Percentiles rank a stretch among this genome's conserved stretches.
These are phyloP conservation scores for Scatophagus argus DNA, from an alignment of 2,113 vertebrate genomes.

Conservation along the genomic window DNA sequence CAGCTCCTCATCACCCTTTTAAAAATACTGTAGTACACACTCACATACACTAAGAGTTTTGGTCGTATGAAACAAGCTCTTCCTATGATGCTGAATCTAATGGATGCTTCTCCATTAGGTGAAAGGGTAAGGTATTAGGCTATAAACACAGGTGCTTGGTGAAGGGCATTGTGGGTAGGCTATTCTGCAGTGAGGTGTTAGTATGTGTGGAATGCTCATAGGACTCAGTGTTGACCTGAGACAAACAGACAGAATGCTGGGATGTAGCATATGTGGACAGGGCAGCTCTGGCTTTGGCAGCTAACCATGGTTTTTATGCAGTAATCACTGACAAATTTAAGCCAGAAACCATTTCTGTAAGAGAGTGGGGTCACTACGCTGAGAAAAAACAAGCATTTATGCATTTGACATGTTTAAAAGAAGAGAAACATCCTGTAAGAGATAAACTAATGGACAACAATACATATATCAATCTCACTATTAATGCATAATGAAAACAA, in stretches of 20 bases:
- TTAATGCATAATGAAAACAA: neutral
- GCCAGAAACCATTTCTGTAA: neutral
- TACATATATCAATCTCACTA: neutral
- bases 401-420: neutral
- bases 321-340: neutral
- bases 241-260: constrained; percentile 78
- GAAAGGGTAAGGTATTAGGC: constrained; percentile 50
- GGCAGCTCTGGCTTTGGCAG: constrained; percentile 30
- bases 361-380: neutral
- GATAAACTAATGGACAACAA: neutral
- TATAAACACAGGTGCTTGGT: constrained; percentile 70
- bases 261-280: constrained; percentile 64
- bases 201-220: constrained; percentile 81
- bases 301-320: neutral
- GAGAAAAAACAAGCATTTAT: neutral
- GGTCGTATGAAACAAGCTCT: neutral
- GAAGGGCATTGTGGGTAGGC: constrained; percentile 74
- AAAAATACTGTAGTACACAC: neutral
- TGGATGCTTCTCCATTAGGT: constrained; percentile 35
- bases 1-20: neutral
- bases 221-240: constrained; percentile 77
- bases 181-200: constrained; percentile 81
- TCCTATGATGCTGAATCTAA: neutral
- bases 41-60: neutral
- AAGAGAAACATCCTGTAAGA: neutral